Base-by-base conservation (phyloP, 2,113 vertebrate species). In the Podocnemis expansa region DNA sequence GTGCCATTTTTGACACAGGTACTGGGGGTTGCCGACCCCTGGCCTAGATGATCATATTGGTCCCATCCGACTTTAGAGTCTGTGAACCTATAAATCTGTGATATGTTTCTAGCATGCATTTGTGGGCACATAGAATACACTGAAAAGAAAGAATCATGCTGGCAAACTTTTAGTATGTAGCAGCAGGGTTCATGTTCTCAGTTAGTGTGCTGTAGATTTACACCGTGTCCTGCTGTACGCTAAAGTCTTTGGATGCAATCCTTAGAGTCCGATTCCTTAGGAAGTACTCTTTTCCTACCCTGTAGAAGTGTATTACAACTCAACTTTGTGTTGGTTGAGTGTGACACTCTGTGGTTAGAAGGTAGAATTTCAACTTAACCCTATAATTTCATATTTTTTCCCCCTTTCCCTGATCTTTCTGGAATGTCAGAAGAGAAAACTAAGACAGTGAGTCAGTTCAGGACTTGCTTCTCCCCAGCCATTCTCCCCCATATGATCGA, bases 231-330 rank as follows among this genome's bases (percentile, higher is more conserved):
- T 60, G 58, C 25, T 29, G 58, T 29, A 60, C 58, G 31, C 58
- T 31, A n/a, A n/a, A n/a, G 34, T 67, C 63, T 38, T 17, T 19
- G 2, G 38, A 11, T 70, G 38, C 63, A 38, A 38, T 17, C 19
- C 19, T 38, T 38, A 88, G 84, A 91, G 87, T 6, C 80, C 91
- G 78, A 73, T 73, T 94, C 79, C 81, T 94, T 95, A 60, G 45
- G 70, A 95, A 94, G 79, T 41, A 47, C 34, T 90, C n/a, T 38
- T 91, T 94, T 91, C 12, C 73, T 93, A 31, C 76, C 73, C 41
- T 45, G 41, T 75, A 45, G 73, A 86, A 89, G 82, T 96, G 90
- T 27, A 80, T 47, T 58, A 85, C 89, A 95, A 89, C 43, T 90
- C 90, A 95, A 31, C 60, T 85, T 43, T 88, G 9, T 87, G 43